Conservation (phyloP, 2,888 invertebrate genomes). For the Agrotis segetum region DNA sequence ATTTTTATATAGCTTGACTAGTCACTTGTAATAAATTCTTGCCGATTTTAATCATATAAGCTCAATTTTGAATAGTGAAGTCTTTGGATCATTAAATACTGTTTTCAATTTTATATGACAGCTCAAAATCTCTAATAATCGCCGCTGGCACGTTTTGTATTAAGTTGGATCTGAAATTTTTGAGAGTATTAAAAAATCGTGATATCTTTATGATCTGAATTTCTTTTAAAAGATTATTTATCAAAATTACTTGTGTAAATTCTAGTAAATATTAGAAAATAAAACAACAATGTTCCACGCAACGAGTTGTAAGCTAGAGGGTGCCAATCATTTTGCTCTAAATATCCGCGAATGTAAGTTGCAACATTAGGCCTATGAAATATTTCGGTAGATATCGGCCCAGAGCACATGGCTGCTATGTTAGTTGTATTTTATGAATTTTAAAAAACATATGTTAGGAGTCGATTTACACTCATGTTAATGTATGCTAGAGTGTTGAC, state of each 20-base stretch:
- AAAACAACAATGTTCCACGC: conserved; percentile 63
- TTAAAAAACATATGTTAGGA: conserved; percentile 79
- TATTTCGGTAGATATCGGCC: conserved; percentile 57
- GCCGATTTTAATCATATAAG: conserved; percentile 12
- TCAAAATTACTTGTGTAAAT: neutral
- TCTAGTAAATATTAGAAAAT: neutral
- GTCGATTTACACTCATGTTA: conserved; percentile 84
- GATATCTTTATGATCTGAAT: conserved; percentile 3
- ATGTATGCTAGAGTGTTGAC: conserved; percentile 87
- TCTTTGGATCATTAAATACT: neutral
- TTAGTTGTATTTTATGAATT: conserved; percentile 78
- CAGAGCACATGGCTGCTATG: conserved; percentile 61
- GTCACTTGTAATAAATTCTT: conserved; percentile 23
- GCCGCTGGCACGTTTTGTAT: too few species aligned
- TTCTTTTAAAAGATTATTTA: neutral
- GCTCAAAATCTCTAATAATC: neutral
- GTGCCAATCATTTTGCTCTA: conserved; percentile 75
- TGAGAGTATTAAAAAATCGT: neutral
- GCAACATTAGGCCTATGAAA: conserved; percentile 70
- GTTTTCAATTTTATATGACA: neutral
- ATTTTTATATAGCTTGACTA: conserved; percentile 42
- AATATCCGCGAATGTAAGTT: conserved; percentile 64
- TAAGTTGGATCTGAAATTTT: neutral
- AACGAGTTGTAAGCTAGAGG: conserved; percentile 68
- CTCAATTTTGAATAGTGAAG: conserved; percentile 43